phyloP scores from a whole-genome alignment of 2,888 invertebrate species.

The Zygaena filipendulae region DNA sequence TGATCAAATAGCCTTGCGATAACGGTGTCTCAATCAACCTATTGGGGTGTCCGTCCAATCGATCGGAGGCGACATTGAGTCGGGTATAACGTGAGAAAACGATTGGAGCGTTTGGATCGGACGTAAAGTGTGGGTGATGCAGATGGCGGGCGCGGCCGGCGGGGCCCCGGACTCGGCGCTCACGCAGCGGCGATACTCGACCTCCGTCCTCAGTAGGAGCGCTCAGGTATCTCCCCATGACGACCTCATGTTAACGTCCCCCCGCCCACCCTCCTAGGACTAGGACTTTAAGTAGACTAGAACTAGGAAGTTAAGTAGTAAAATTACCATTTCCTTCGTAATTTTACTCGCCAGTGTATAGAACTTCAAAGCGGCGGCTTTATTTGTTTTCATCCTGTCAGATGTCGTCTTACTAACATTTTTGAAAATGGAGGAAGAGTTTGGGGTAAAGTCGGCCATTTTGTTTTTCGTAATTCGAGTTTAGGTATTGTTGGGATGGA shows the following conservation, averaged over 20 bases:
- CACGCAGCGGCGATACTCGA: conserved; percentile 80
- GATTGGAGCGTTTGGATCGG: no score
- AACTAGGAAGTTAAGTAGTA: no score
- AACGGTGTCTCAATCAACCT: conserved; percentile 33
- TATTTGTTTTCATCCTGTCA: no score
- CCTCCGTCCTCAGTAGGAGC: conserved; percentile 74
- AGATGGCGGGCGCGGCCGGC: conserved; percentile 44
- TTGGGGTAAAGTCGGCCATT: no score
- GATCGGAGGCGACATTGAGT: conserved; percentile 31
- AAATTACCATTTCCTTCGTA: conserved; percentile 9
- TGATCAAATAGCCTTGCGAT: conserved; percentile 34
- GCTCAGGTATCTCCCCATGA: conserved; percentile 62
- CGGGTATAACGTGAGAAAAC: no score
- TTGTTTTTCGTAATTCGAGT: no score
- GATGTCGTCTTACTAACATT: no score
- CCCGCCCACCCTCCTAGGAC: conserved; percentile 2
- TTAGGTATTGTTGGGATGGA: no score
- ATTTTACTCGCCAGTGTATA: no score
- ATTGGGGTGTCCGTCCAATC: conserved; percentile 33
- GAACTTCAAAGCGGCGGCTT: no score
- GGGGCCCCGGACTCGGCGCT: conserved; percentile 66
- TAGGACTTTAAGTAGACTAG: no score
- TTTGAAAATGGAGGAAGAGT: no score
- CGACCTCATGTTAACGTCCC: conserved; percentile 8
- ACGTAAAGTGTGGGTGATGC: conserved; percentile 38